Base-by-base conservation (phyloP, 2,888 invertebrate genomes). In the Diarsia mendica region DNA sequence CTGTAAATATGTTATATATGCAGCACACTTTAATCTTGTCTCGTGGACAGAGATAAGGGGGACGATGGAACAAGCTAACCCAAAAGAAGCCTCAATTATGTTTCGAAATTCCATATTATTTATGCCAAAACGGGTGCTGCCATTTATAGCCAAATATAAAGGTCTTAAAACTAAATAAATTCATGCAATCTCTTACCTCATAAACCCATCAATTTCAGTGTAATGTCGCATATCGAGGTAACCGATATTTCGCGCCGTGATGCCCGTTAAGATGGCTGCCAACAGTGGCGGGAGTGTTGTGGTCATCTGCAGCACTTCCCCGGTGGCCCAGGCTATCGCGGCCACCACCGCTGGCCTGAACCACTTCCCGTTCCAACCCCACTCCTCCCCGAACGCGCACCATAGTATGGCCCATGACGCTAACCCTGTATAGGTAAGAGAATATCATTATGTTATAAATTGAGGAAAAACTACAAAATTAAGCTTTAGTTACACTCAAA, bases 161-260 rank as follows among this genome's bases (percentile, higher is more conserved):
- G 28, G 28, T 28, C 28, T 28, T 28, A 28, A 28, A 28, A 28
- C 28, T 28, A 1, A 39, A 63, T 6, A 20, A 61, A 39, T 20
- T 10, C 10, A 0, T n/a, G 13, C n/a, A n/a, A 13, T 13, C n/a
- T 13, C 49, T 71, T 88, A 96, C 96, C 96, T 94, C 81, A 96
- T 89, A 86, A 95, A 94, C 20, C 86, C 83, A 77, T 96, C 96
- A 23, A 96, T 86, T 9, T 94, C 88, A 3, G 91, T 90, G 73
- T 92, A 93, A 3, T 94, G 84, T 69, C 94, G 86, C 95, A 96
- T 96, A 61, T 96, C 94, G 0, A 96, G 90, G 28, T 94, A 92
- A 2, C 91, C 93, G 0, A 95, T 75, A 73, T 96, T 91, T 23
- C 95, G 90, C 1, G 95, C 95, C 0, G 94, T 85, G 58, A 96